A percentile compares a stretch with the other conserved stretches of the same genome.
Evolutionary conservation across 2,888 invertebrate species (phyloP).

Genomic region (Muscina levida): DNA sequence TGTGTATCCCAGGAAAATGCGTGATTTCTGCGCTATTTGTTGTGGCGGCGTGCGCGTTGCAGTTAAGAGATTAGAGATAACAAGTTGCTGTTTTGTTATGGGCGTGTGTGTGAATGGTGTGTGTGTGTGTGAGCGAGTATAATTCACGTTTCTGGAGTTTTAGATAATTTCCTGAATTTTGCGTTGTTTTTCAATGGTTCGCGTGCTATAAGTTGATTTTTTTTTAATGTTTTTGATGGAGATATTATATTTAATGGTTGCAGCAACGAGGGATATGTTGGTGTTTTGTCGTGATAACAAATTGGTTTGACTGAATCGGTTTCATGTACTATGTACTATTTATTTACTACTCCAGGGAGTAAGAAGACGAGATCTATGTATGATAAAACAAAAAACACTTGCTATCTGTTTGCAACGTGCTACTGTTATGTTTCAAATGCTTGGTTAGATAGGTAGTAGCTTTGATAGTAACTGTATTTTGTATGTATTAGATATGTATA

Average conservation of each 20-base stretch:
- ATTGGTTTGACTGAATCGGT: neutral
- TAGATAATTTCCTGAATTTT: neutral
- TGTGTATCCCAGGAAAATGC: neutral
- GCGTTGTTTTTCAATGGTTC: neutral
- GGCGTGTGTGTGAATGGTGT: too few relatives aligned
- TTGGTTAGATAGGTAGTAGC: neutral
- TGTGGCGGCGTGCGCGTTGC: neutral
- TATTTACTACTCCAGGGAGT: neutral
- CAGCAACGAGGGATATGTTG: too few relatives aligned
- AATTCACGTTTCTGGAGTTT: too few relatives aligned
- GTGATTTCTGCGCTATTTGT: neutral
- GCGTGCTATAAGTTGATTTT: neutral
- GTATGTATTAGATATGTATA: neutral
- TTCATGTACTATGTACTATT: neutral
- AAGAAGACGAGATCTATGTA: too few relatives aligned
- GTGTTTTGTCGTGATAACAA: too few relatives aligned
- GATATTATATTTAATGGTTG: too few relatives aligned
- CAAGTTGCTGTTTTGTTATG: neutral
- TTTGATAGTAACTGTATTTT: neutral
- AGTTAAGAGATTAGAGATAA: neutral
- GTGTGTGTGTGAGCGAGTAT: too few relatives aligned
- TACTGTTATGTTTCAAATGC: neutral
- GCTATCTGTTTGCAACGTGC: neutral
- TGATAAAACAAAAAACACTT: neutral
- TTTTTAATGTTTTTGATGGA: too few relatives aligned